Evolutionary conservation across 2,888 invertebrate genomes (phyloP).

Genomic region (Dryobota labecula): DNA sequence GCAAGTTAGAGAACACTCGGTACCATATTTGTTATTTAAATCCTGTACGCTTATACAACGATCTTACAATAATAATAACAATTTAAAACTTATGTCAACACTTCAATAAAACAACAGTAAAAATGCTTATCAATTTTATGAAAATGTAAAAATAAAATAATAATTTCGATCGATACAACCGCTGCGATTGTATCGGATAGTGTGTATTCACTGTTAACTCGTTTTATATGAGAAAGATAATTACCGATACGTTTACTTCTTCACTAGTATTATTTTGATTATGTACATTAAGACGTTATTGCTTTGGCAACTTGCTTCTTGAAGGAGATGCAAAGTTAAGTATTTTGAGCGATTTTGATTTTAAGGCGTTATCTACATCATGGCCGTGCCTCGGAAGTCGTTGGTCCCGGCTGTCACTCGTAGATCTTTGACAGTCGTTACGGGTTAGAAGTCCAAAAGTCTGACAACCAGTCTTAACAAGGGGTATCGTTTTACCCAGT

Average conservation of each 20-base stretch:
- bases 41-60: not conserved
- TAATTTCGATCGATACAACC: constrained; percentile 2
- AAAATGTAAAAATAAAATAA: constrained; percentile 23
- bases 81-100: constrained; percentile 13
- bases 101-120: constrained; percentile 18
- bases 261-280: constrained; percentile 28
- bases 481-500: no score
- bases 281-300: constrained; percentile 2
- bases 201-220: constrained; percentile 36
- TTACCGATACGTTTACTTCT: constrained; percentile 20
- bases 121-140: constrained; percentile 16
- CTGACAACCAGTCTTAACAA: no score
- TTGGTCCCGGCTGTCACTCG: not conserved
- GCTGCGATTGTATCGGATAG: constrained; percentile 16
- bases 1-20: not conserved
- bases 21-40: not conserved
- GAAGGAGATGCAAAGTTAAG: not conserved
- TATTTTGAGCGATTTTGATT: not conserved
- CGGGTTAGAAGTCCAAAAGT: no score
- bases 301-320: constrained; percentile 1
- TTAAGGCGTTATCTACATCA: not conserved
- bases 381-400: not conserved
- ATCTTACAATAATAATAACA: not conserved
- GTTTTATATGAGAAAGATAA: constrained; percentile 24
- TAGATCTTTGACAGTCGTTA: not conserved